Conservation (phyloP, 2,888 invertebrate genomes). For the Coleophora flavipennella region DNA sequence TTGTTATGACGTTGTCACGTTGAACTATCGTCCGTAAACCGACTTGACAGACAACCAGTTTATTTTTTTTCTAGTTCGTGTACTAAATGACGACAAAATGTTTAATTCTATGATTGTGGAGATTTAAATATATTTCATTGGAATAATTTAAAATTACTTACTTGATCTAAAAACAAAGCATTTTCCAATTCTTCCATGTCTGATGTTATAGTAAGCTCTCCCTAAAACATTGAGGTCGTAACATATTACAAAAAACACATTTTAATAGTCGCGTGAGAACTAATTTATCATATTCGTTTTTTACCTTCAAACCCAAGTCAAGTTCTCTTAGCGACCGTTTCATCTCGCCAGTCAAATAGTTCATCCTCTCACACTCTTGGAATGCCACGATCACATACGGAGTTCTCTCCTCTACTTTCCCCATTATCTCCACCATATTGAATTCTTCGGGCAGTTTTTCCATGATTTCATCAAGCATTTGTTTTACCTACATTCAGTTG, state of each 20-base stretch:
- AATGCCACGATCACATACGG: conserved; percentile 97
- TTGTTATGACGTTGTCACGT: no score
- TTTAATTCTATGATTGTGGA: no score
- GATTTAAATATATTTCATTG: no score
- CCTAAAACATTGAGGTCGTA: conserved; percentile 58
- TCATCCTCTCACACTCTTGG: conserved; percentile 98
- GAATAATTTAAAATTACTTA: conserved; percentile 19
- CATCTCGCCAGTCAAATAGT: conserved; percentile 91
- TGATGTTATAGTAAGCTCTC: conserved; percentile 95
- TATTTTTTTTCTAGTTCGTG: no score
- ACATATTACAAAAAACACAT: conserved; percentile 4
- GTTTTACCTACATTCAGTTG: conserved; percentile 79
- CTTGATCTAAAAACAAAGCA: conserved; percentile 91
- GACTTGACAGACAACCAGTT: no score
- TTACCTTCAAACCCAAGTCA: conserved; percentile 91
- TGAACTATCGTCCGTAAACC: no score
- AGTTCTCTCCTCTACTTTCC: conserved; percentile 94
- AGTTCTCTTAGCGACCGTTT: conserved; percentile 91
- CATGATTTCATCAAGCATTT: conserved; percentile 93
- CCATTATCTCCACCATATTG: conserved; percentile 95
- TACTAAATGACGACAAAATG: no score
- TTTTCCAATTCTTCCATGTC: conserved; percentile 97
- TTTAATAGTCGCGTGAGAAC: neutral
- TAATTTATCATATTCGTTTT: no score
- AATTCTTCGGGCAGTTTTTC: conserved; percentile 97